A percentile compares a stretch with the other conserved stretches of the same genome.
These are phyloP conservation scores for Suillia variegata DNA, from an alignment of 2,888 invertebrate genomes.

Conservation along the genomic window DNA sequence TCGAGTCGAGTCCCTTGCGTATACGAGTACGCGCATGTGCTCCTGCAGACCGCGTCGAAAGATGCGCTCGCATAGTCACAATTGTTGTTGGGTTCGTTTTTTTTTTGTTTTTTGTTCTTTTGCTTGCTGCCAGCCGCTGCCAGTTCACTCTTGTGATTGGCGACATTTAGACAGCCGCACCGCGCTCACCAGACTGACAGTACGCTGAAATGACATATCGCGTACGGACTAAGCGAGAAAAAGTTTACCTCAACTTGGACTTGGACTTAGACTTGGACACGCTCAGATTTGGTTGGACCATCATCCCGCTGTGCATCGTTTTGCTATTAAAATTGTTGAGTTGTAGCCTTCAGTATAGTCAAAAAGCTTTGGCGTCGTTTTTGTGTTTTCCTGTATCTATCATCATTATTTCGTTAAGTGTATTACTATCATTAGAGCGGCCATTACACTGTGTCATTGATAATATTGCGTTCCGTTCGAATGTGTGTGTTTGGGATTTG, in stretches of 20 bases:
- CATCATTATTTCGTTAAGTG: neutral
- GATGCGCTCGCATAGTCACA: neutral
- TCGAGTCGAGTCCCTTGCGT: too few relatives aligned
- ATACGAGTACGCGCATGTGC: neutral
- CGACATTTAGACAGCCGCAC: conserved; percentile 23
- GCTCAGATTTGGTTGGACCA: too few relatives aligned
- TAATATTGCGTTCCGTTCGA: too few relatives aligned
- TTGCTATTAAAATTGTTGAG: conserved; percentile 19
- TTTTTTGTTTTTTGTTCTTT: neutral
- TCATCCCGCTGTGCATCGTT: conserved; percentile 16
- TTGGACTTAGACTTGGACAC: conserved; percentile 16
- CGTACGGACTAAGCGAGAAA: neutral
- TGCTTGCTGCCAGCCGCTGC: too few relatives aligned
- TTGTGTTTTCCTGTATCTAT: neutral
- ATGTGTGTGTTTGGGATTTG: too few relatives aligned
- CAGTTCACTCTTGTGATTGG: conserved; percentile 25
- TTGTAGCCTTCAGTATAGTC: neutral
- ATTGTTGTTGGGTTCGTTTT: too few relatives aligned
- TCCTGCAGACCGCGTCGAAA: too few relatives aligned
- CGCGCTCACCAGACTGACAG: conserved; percentile 1
- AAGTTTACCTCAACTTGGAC: conserved; percentile 2
- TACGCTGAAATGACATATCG: conserved; percentile 10
- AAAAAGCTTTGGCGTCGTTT: neutral
- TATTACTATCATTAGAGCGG: neutral
- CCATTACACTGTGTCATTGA: neutral